Percentiles rank a stretch among this genome's conserved stretches.
Conservation (phyloP, 2,113 vertebrate genomes). For the Hemiprocne comata region DNA sequence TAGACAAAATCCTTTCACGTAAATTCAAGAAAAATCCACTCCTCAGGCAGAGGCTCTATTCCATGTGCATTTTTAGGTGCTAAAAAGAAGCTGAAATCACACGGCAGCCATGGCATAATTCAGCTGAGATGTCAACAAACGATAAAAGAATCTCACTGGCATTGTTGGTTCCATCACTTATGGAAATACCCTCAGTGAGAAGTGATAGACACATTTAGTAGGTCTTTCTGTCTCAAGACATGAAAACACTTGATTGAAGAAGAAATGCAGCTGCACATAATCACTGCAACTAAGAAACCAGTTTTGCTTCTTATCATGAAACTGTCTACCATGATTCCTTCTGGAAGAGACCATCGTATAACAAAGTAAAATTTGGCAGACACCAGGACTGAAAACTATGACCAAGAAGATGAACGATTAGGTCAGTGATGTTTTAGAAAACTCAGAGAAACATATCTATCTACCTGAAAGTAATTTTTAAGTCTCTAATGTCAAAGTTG, state of each 20-base stretch:
- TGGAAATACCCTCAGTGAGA: background rate
- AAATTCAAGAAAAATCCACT: background rate
- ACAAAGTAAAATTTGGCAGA: background rate
- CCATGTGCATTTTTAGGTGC: background rate
- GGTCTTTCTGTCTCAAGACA: background rate
- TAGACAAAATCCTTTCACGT: background rate
- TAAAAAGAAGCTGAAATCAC: background rate
- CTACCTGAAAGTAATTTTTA: background rate
- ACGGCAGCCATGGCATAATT: background rate
- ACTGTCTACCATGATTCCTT: background rate
- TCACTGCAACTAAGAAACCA: background rate
- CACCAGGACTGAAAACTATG: background rate
- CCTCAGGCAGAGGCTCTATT: background rate
- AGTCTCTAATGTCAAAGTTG: background rate
- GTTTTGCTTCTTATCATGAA: background rate
- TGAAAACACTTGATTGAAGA: background rate
- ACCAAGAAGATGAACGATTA: background rate
- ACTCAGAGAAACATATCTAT: fast-evolving
- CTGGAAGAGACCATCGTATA: background rate
- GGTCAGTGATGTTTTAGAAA: background rate
- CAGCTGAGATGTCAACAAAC: background rate
- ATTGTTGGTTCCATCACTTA: background rate
- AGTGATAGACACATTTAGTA: background rate
- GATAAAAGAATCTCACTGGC: background rate
- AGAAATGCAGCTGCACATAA: background rate